phyloP scores from a whole-genome alignment of 2,888 invertebrate genomes.

The Ichneumoninae sp. region DNA sequence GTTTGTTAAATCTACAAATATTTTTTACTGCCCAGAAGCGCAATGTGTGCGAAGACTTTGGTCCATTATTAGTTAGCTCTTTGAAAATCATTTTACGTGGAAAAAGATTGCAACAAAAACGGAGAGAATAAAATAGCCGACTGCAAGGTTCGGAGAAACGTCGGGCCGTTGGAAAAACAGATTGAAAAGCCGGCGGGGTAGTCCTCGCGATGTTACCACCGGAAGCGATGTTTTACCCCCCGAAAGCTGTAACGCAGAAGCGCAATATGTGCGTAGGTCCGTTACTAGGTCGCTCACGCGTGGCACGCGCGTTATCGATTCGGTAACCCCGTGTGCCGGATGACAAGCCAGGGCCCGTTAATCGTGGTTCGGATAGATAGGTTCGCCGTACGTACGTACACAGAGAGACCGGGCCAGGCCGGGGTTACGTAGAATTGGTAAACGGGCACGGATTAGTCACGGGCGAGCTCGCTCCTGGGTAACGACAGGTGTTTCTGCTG shows the following conservation, averaged over 20 bases:
- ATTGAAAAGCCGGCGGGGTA: not conserved
- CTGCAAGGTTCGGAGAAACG: not conserved
- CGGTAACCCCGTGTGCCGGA: conserved; percentile 75
- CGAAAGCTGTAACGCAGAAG: conserved; percentile 19
- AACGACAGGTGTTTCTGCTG: conserved; percentile 80
- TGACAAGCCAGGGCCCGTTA: conserved; percentile 80
- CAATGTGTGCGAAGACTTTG: not conserved
- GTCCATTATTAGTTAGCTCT: not conserved
- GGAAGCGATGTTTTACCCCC: not conserved
- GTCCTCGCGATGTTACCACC: not conserved
- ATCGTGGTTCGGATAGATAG: conserved; percentile 71
- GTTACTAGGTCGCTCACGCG: conserved; percentile 77
- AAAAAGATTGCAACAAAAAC: not conserved
- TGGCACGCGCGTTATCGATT: conserved; percentile 79
- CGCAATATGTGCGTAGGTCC: conserved; percentile 20
- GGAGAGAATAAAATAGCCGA: not conserved
- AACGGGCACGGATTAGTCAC: conserved; percentile 80
- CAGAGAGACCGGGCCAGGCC: conserved; percentile 51
- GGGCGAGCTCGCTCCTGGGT: conserved; percentile 79
- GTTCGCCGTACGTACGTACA: conserved; percentile 36
- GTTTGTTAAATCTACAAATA: too few species aligned
- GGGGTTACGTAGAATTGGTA: conserved; percentile 78
- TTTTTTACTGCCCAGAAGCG: too few species aligned
- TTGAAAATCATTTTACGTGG: not conserved
- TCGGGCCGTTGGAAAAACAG: not conserved